Base-by-base conservation (phyloP, 1,140 invertebrate genomes). In the Cydia amplana region DNA sequence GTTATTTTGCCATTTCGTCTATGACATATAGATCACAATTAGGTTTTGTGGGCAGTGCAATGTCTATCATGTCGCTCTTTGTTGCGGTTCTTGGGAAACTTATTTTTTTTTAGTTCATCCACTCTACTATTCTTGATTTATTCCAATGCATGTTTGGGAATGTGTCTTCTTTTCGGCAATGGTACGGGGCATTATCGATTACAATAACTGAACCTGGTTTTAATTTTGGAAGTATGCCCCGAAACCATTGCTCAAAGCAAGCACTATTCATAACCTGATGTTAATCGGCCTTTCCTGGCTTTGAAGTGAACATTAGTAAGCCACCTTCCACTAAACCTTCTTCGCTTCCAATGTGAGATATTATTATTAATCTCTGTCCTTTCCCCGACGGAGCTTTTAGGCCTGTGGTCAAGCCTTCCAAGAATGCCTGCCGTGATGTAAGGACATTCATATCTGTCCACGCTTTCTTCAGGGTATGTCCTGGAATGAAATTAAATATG, bases 171-270 rank as follows among this genome's bases (percentile, higher is more conserved):
- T n/a, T n/a, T n/a, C n/a, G n/a, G n/a, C n/a, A n/a, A n/a, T n/a
- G n/a, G n/a, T n/a, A n/a, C n/a, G n/a, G n/a, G n/a, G n/a, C n/a
- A n/a, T n/a, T n/a, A n/a, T n/a, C n/a, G n/a, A n/a, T n/a, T n/a
- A n/a, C 73, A 20, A 80, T 51, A 43, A 82, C 76, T 65, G 76
- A 55, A 65, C 75, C 67, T 65, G 51, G 72, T 40, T 80, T 74
- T 65, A 82, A 55, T 74, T 79, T 79, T 28, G 72, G 65, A 18
- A 80, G 49, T 64, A 76, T 73, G 36, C 18, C 28, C 74, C 74
- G 43, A 23, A 75, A 79, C 81, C 79, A 82, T 64, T 82, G 72
- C 73, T 82, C 79, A 63, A 77, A 80, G 25, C 10, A 43, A 63
- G 76, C 49, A 20, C 63, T 25, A 73, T 77, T 77, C 74, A 79